phyloP scores from a whole-genome alignment of 2,113 vertebrate species.

The Drymodes brunneopygia region DNA sequence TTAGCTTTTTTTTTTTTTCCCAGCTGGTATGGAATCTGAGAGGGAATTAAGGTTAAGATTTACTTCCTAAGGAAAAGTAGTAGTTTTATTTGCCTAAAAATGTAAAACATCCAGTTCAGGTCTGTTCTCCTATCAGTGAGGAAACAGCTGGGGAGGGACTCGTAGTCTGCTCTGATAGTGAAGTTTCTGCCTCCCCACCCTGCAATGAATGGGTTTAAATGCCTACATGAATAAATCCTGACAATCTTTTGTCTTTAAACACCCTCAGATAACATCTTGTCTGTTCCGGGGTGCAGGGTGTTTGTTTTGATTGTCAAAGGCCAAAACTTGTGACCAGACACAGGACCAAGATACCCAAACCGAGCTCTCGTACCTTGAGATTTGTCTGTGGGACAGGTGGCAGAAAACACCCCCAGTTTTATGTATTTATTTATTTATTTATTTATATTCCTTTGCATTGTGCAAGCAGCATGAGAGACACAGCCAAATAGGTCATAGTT shows the following conservation, averaged over 20 bases:
- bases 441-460: background rate
- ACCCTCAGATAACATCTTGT: background rate
- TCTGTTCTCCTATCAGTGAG: background rate
- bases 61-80: background rate
- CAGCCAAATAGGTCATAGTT: accelerated
- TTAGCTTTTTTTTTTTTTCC: too few species aligned
- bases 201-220: background rate
- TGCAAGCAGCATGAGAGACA: background rate
- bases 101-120: background rate
- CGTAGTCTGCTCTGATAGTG: background rate
- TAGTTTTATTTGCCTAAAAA: background rate
- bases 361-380: background rate
- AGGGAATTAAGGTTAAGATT: background rate
- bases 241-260: background rate
- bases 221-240: background rate
- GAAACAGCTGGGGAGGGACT: background rate
- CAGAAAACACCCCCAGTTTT: background rate
- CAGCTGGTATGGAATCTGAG: background rate
- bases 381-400: background rate
- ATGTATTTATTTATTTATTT: background rate
- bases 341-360: accelerated
- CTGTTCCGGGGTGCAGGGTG: background rate
- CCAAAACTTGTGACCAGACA: background rate
- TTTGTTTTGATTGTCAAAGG: background rate
- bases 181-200: background rate